Conservation (phyloP, 2,113 vertebrate genomes). For the Hemichromis elongatus region DNA sequence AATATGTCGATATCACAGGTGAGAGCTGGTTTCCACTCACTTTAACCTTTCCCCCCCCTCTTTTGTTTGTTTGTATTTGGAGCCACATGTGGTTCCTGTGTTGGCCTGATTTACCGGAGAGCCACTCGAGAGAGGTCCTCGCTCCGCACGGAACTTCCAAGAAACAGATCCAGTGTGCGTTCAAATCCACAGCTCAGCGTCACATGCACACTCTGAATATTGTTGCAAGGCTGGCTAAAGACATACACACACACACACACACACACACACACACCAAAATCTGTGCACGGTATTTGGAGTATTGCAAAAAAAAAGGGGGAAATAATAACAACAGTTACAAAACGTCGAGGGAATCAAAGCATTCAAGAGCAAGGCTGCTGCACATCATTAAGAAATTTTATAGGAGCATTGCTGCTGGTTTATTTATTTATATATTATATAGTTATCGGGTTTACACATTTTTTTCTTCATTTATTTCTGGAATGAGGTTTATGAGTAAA, state of each 20-base stretch:
- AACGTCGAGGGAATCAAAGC: neutral
- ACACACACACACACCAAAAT: neutral
- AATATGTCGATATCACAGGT: slow-evolving; percentile 81
- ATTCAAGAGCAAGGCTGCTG: neutral
- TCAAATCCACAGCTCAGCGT: neutral
- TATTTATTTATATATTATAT: neutral
- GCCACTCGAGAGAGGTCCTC: neutral
- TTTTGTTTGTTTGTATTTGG: neutral
- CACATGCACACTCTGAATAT: neutral
- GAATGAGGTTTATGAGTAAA: neutral
- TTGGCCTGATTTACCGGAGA: neutral
- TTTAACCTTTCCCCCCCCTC: accelerated
- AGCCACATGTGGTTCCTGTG: neutral
- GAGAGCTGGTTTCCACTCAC: neutral
- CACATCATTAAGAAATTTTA: neutral
- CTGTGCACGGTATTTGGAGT: neutral
- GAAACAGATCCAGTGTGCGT: neutral
- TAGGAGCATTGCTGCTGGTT: neutral
- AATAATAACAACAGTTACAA: neutral
- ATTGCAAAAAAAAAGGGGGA: neutral
- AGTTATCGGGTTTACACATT: neutral
- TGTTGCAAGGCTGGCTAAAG: neutral
- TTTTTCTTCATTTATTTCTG: neutral
- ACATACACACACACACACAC: neutral
- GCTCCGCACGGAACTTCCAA: neutral